Conservation (phyloP, 2,888 invertebrate species). For the Drosophila mettleri region DNA sequence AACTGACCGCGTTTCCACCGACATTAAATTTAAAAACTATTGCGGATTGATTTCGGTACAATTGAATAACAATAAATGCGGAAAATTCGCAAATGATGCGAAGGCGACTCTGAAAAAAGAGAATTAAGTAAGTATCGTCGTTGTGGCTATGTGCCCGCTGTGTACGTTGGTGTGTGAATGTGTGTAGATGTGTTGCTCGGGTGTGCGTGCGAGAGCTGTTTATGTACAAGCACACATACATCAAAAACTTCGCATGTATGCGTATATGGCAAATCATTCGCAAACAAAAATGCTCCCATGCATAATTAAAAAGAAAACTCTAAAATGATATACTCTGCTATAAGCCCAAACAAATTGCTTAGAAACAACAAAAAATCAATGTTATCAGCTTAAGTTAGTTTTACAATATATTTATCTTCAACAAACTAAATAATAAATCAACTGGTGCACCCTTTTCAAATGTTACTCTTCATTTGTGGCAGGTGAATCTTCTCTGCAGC, state of each 20-base stretch:
- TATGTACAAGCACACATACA: slow-evolving; percentile 38
- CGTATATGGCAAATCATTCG: slow-evolving; percentile 53
- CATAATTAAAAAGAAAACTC: slow-evolving; percentile 52
- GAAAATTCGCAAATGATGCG: slow-evolving; percentile 74
- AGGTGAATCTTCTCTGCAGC: slow-evolving; percentile 37
- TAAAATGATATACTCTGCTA: slow-evolving; percentile 15
- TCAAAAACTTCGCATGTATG: slow-evolving; percentile 40
- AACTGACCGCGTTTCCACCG: slow-evolving; percentile 45
- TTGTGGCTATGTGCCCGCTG: slow-evolving; percentile 51
- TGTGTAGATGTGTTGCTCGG: slow-evolving; percentile 23
- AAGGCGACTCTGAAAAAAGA: slow-evolving; percentile 64
- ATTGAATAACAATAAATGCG: slow-evolving; percentile 64
- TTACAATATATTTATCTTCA: slow-evolving; percentile 3
- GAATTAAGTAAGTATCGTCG: slow-evolving; percentile 75
- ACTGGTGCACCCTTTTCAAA: slow-evolving; percentile 11
- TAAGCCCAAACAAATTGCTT: slow-evolving; percentile 20
- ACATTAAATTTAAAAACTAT: slow-evolving; percentile 36
- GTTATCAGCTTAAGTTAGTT: neutral
- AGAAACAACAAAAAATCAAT: slow-evolving; percentile 10
- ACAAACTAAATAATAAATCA: slow-evolving; percentile 5
- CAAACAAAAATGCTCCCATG: slow-evolving; percentile 61
- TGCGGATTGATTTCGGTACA: slow-evolving; percentile 47
- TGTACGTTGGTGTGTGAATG: slow-evolving; percentile 14
- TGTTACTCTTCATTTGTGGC: slow-evolving; percentile 21
- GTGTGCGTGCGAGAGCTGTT: slow-evolving; percentile 44